Evolutionary conservation across 2,888 invertebrate species (phyloP), one percentile per base, ranked within the genome.

Genomic region (Apamea monoglypha): DNA sequence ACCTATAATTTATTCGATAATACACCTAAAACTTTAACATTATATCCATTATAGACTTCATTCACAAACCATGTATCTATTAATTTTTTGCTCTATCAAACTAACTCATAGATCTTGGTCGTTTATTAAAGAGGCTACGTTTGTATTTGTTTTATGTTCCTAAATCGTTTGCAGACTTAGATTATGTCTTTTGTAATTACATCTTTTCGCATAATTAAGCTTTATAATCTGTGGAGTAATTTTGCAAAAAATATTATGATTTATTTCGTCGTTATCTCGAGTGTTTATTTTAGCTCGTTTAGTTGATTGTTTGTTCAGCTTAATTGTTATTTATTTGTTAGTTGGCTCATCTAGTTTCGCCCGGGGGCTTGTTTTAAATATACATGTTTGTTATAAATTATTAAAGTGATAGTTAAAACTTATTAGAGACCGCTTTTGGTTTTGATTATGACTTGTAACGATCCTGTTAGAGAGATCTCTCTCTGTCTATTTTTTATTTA

Each of bases 261-360:
- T 80, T 75, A 82, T 87, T 66, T 72, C 25, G 29, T 80, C 40
- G 59, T 67, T 73, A 64, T 68, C 69, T 74, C 29, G 18, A 44
- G 63, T 56, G 76, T 78, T 66, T 85, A 72, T 73, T 81, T 67
- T 63, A 63, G 64, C 75, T 79, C 69, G 56, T 88, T 88, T 75
- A 76, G 76, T 74, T 72, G 79, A 76, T 80, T 80, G 77, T 81
- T 82, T 83, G 72, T 83, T 81, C 70, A 75, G 59, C 77, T 80
- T 80, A 80, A 88, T 88, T 87, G 79, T 82, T 76, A 84, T 88
- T 88, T 88, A 86, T 84, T 81, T 29, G 73, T 21, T 72, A 59
- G 29, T 59, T 74, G 77, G 25, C 74, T 70, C 68, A 75, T 71
- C 81, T 80, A 47, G 56, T 78, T 67, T 67, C 4, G 85, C 88